Base-by-base conservation (phyloP, 2,888 invertebrate genomes). In the Mayetiola destructor region DNA sequence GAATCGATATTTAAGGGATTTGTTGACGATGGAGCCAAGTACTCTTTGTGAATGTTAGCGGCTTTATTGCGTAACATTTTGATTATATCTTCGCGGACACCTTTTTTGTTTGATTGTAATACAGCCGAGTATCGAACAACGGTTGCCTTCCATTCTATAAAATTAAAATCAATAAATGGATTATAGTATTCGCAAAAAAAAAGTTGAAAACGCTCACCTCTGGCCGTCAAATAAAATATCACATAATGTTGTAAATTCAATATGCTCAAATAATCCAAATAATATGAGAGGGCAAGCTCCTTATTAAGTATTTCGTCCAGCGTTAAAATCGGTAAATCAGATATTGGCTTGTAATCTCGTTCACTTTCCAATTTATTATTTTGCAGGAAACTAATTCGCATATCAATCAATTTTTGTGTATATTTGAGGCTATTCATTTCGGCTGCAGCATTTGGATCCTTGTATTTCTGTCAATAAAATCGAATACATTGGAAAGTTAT, bases 161-260 rank as follows among this genome's bases (percentile, higher is more conserved):
- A n/a, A 39, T n/a, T 10, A 39, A 16, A 9, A 39, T 32, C 32
- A 32, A 16, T 18, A 12, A 10, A 9, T 35, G 35, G 35, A 10
- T 40, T 40, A 16, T 8, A 40, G n/a, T 40, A 8, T 40, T 18
- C 16, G n/a, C 40, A 6, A 6, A n/a, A n/a, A n/a, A n/a, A n/a
- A n/a, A n/a, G n/a, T 48, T 18, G 3, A 16, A 30, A 40, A 42
- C 27, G 3, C 4, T 58, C 55, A 62, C 61, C 63, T 59, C 62
- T 61, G 21, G 62, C 64, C 12, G 61, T 61, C 32, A 62, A 59
- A 59, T 63, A 64, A 59, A 64, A 64, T 56, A 64, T 61, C 56
- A 64, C 62, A 60, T 64, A 64, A 58, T 62, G 62, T 58, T 64
- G 64, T 52, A 62, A 58, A 60, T 63, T 64, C 35, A 61, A 54